Evolutionary conservation across 2,113 vertebrate genomes (phyloP).

Genomic region (Rissa tridactyla): DNA sequence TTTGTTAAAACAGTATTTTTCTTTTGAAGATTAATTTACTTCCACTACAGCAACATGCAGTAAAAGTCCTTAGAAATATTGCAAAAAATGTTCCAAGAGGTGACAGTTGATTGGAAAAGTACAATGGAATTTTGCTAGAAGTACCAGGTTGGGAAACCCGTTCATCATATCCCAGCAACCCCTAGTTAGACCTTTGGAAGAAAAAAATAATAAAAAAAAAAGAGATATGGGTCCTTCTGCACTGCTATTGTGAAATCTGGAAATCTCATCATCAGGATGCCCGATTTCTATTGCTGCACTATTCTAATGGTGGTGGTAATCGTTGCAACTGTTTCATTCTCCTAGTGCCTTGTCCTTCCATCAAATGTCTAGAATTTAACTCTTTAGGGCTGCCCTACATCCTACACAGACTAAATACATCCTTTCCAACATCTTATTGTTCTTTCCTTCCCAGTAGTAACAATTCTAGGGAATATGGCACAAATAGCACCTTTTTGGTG

Average conservation of each 20-base stretch:
- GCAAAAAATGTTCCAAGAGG: neutral
- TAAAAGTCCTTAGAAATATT: neutral
- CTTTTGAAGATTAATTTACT: conserved; percentile 10
- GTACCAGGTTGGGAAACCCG: neutral
- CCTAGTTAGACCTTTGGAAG: neutral
- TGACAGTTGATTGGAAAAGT: neutral
- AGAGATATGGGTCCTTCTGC: neutral
- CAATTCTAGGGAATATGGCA: neutral
- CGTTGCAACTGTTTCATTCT: neutral
- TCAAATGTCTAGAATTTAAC: neutral
- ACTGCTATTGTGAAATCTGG: neutral
- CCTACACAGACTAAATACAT: neutral
- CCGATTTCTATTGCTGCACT: neutral
- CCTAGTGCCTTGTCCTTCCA: neutral
- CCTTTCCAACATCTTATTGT: neutral
- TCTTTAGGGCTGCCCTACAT: neutral
- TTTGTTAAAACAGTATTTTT: conserved; percentile 3
- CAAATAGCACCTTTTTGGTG: neutral
- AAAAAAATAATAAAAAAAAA: neutral
- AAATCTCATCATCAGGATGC: neutral
- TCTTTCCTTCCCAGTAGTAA: neutral
- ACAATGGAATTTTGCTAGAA: neutral
- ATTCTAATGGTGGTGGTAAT: neutral
- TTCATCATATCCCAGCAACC: neutral
- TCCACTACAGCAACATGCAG: neutral